phyloP scores from a whole-genome alignment of 2,888 invertebrate species.

The Ceratothoa steindachneri region DNA sequence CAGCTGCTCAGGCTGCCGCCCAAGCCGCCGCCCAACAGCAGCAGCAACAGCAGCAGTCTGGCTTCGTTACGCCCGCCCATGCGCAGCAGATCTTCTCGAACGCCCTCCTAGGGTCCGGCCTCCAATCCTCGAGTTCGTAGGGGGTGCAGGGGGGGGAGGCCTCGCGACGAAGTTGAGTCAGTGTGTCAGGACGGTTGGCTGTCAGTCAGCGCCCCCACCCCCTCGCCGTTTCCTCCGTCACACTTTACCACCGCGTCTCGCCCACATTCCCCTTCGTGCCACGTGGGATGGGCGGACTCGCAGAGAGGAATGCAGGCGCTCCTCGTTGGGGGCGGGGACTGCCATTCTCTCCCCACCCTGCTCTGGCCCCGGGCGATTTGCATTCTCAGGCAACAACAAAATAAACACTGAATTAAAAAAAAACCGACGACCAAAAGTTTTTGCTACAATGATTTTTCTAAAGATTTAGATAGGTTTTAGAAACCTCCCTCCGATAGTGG shows the following conservation, averaged over 20 bases:
- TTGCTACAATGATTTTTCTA: too few species aligned
- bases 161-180: slow-evolving; percentile 13
- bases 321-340: too few species aligned
- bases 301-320: not conserved
- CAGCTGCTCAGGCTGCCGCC: slow-evolving; percentile 36
- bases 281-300: not conserved
- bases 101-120: slow-evolving; percentile 32
- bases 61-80: not conserved
- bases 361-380: too few species aligned
- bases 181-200: not conserved
- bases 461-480: too few species aligned
- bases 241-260: not conserved
- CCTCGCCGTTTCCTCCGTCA: not conserved
- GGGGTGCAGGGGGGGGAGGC: slow-evolving; percentile 24
- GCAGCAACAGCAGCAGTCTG: slow-evolving; percentile 19
- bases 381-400: too few species aligned
- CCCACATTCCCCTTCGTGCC: not conserved
- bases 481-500: too few species aligned
- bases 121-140: slow-evolving; percentile 47
- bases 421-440: too few species aligned
- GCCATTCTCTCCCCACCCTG: too few species aligned
- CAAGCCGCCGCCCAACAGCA: slow-evolving; percentile 9
- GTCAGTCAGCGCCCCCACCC: not conserved
- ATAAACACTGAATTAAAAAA: too few species aligned
- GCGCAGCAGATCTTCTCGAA: slow-evolving; percentile 29